Conservation (phyloP, 1,140 invertebrate genomes). For the Maniola jurtina region DNA sequence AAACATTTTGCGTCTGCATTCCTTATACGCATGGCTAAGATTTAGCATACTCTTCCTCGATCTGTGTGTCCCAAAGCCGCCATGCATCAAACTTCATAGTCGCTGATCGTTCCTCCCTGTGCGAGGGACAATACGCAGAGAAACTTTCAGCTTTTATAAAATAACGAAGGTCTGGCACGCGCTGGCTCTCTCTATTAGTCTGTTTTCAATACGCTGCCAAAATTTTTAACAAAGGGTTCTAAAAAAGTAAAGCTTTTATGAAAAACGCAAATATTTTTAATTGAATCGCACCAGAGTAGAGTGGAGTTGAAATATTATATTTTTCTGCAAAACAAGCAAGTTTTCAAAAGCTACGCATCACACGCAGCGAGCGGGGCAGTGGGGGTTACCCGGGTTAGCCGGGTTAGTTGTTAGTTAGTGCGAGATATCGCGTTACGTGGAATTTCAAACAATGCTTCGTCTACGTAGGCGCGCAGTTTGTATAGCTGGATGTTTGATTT, state of each 20-base stretch:
- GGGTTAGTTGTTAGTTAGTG: neutral
- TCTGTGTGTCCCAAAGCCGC: no score
- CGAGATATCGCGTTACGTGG: slow-evolving; percentile 18
- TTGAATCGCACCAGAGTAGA: slow-evolving; percentile 20
- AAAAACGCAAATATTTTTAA: slow-evolving; percentile 20
- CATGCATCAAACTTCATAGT: no score
- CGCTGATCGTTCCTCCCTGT: no score
- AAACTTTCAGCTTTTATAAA: no score
- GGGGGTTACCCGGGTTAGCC: neutral
- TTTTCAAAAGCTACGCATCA: slow-evolving; percentile 16
- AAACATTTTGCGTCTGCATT: no score
- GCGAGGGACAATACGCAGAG: no score
- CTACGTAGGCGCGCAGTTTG: slow-evolving; percentile 12
- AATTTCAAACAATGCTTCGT: slow-evolving; percentile 19
- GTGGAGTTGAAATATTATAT: slow-evolving; percentile 17
- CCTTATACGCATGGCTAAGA: no score
- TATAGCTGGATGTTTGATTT: neutral
- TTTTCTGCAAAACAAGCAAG: slow-evolving; percentile 18
- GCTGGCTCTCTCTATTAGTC: no score
- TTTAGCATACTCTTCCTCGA: no score
- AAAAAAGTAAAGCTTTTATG: slow-evolving; percentile 14
- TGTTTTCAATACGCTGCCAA: neutral
- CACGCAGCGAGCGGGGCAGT: neutral
- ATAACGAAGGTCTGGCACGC: no score
- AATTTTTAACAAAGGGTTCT: neutral